These are phyloP conservation scores for Dendroctonus ponderosae DNA, from an alignment of 1,140 invertebrate species.

Conservation along the genomic window DNA sequence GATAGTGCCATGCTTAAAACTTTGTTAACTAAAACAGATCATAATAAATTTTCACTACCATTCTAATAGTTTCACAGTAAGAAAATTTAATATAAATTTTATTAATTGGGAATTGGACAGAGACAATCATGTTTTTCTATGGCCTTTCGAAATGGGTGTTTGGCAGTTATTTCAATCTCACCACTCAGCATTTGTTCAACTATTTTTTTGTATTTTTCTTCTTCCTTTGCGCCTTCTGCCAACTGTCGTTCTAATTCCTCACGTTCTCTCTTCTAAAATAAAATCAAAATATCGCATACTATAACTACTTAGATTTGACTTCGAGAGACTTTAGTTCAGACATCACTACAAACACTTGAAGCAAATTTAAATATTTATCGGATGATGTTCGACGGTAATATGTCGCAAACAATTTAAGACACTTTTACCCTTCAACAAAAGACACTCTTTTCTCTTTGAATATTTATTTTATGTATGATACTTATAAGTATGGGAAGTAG, in stretches of 20 bases:
- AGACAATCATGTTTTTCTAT: constrained; percentile 42
- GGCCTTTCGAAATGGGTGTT: constrained; percentile 45
- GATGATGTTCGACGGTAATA: neutral
- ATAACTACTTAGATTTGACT: neutral
- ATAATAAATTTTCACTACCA: too few relatives aligned
- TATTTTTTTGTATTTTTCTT: constrained; percentile 41
- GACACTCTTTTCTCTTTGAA: too few relatives aligned
- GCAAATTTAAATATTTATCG: too few relatives aligned
- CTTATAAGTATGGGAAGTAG: too few relatives aligned
- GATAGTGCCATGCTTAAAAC: too few relatives aligned
- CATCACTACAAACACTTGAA: neutral
- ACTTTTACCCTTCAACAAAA: too few relatives aligned
- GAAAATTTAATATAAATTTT: neutral
- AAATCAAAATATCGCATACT: neutral
- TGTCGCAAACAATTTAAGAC: too few relatives aligned
- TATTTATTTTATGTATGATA: too few relatives aligned
- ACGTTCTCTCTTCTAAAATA: constrained; percentile 40
- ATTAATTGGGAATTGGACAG: constrained; percentile 33
- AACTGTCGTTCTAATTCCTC: constrained; percentile 44
- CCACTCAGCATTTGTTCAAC: constrained; percentile 38
- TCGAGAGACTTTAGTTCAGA: too few relatives aligned
- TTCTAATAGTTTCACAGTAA: too few relatives aligned
- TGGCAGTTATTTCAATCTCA: constrained; percentile 22
- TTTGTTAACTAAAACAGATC: too few relatives aligned
- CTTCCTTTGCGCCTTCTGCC: constrained; percentile 41